Percentiles rank a stretch among this genome's conserved stretches.
These are phyloP conservation scores for Zaprionus lineosus DNA, from an alignment of 2,888 invertebrate genomes.

Conservation along the genomic window DNA sequence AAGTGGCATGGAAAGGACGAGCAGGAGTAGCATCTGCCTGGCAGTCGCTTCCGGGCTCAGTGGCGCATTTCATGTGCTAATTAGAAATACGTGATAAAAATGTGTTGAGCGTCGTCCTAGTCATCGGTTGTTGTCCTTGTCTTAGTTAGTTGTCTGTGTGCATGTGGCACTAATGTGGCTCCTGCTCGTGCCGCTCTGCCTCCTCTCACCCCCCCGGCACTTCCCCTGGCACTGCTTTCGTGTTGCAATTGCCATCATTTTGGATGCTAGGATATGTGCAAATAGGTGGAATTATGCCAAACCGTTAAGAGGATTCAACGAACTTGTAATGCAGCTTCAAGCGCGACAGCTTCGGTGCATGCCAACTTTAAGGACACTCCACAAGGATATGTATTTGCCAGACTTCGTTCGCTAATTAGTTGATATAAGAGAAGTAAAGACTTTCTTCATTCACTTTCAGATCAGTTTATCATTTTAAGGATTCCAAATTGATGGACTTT, in stretches of 20 bases:
- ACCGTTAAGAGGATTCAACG: slow-evolving; percentile 2
- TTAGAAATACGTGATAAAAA: slow-evolving; percentile 73
- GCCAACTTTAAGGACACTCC: too few species aligned
- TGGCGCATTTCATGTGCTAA: slow-evolving; percentile 68
- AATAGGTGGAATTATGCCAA: slow-evolving; percentile 15
- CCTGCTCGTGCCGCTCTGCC: neutral
- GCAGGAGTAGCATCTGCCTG: slow-evolving; percentile 29
- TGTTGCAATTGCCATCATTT: slow-evolving; percentile 28
- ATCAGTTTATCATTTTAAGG: too few species aligned
- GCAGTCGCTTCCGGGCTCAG: slow-evolving; percentile 41
- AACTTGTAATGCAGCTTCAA: neutral
- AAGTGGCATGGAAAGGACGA: neutral
- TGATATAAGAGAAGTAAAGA: too few species aligned
- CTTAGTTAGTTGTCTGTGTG: too few species aligned
- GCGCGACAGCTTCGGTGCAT: neutral
- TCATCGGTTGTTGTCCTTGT: slow-evolving; percentile 37
- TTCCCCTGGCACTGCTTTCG: neutral
- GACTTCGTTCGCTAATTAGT: too few species aligned
- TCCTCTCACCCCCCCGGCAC: neutral
- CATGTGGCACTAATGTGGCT: too few species aligned
- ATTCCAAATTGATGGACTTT: too few species aligned
- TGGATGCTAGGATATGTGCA: slow-evolving; percentile 23
- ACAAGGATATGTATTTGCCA: too few species aligned
- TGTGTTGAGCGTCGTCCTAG: slow-evolving; percentile 33
- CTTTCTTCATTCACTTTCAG: too few species aligned